phyloP scores from a whole-genome alignment of 2,888 invertebrate species.

The Acleris emargana region DNA sequence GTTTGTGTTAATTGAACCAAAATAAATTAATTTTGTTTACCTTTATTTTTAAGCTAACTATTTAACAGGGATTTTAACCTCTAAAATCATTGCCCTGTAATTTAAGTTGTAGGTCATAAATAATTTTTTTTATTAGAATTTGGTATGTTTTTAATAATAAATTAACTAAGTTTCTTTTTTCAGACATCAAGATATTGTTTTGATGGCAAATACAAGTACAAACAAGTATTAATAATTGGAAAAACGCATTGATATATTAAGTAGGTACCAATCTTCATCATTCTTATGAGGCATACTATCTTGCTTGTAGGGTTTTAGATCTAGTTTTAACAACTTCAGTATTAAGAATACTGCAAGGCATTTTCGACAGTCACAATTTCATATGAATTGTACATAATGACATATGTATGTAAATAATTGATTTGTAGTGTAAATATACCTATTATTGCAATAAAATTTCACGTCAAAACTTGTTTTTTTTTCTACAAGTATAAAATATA shows the following conservation, averaged over 20 bases:
- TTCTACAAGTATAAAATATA: neutral
- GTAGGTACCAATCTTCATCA: constrained; percentile 1
- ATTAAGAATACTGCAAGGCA: constrained; percentile 9
- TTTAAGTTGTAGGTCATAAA: no score
- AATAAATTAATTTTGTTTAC: no score
- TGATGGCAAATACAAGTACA: constrained; percentile 58
- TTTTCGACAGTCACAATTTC: constrained; percentile 1
- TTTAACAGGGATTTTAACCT: no score
- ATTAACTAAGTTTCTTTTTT: constrained; percentile 43
- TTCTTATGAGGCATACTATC: constrained; percentile 9
- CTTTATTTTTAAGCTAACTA: no score
- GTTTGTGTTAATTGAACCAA: no score
- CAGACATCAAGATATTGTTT: constrained; percentile 74
- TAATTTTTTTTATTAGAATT: no score
- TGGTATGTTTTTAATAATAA: neutral
- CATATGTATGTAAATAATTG: constrained; percentile 48
- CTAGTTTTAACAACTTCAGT: neutral
- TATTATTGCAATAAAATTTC: constrained; percentile 37
- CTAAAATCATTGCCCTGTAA: no score
- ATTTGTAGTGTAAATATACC: constrained; percentile 35
- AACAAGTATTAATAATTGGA: constrained; percentile 62
- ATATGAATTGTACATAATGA: constrained; percentile 15
- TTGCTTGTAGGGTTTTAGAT: constrained; percentile 21
- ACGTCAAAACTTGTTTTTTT: constrained; percentile 17
- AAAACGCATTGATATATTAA: constrained; percentile 3